These are phyloP conservation scores for Protomyctophum bolini DNA, from an alignment of 2,113 vertebrate genomes.

Conservation along the genomic window DNA sequence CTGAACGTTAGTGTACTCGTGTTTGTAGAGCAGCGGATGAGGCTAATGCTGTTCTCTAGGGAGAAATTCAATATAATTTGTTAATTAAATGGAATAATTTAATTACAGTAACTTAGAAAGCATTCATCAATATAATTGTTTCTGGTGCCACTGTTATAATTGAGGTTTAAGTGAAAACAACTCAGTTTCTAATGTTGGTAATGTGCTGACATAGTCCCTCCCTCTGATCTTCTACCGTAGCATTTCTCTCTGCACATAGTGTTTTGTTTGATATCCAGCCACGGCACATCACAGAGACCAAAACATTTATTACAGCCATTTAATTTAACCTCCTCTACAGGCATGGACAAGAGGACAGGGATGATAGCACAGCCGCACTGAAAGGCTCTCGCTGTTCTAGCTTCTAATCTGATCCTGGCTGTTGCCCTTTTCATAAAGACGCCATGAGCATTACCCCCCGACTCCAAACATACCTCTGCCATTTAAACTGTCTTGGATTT, in stretches of 20 bases:
- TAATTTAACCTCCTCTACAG: conserved; percentile 98
- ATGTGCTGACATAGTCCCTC: conserved; percentile 74
- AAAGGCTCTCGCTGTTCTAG: conserved; percentile 88
- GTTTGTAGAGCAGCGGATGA: conserved; percentile 82
- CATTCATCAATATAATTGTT: conserved; percentile 85
- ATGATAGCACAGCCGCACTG: conserved; percentile 86
- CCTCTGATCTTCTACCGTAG: conserved; percentile 87
- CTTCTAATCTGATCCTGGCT: conserved; percentile 93
- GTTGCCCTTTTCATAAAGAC: conserved; percentile 91
- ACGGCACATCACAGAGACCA: conserved; percentile 84
- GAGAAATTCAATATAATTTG: conserved; percentile 82
- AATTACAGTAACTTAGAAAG: conserved; percentile 82
- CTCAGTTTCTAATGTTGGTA: conserved; percentile 79
- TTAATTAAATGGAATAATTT: conserved; percentile 87
- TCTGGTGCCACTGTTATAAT: conserved; percentile 78
- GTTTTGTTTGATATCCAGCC: conserved; percentile 86
- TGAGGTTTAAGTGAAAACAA: conserved; percentile 82
- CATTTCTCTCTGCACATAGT: conserved; percentile 79
- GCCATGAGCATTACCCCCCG: conserved; percentile 85
- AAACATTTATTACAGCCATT: conserved; percentile 99
- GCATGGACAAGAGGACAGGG: conserved; percentile 87
- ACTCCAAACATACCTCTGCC: conserved; percentile 95
- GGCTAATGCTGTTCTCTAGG: conserved; percentile 77
- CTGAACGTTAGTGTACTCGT: conserved; percentile 70
- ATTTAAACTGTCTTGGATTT: conserved; percentile 95